Evolutionary conservation across 2,888 invertebrate genomes (phyloP).

Genomic region (Dicyrtoma fusca): DNA sequence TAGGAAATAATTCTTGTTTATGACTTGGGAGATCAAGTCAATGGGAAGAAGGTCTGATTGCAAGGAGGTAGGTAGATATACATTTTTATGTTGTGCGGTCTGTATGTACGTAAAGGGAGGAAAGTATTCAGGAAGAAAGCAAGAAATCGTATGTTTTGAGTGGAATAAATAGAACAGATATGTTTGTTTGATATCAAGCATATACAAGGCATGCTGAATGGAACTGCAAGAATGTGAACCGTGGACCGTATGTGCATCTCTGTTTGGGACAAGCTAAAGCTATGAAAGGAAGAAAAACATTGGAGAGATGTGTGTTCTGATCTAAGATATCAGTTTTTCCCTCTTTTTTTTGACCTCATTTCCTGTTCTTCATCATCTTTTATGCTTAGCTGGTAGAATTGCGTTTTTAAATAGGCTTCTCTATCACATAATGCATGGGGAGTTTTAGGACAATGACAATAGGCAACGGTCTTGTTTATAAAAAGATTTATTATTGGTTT

Average conservation of each 20-base stretch:
- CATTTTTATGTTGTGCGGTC: no score
- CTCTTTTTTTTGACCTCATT: constrained; percentile 42
- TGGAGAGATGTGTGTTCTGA: constrained; percentile 4
- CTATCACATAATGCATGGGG: constrained; percentile 35
- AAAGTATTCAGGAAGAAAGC: no score
- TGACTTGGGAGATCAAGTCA: constrained; percentile 24
- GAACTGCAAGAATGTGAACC: no score
- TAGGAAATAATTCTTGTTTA: constrained; percentile 40
- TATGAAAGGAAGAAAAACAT: background rate
- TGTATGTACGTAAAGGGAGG: no score
- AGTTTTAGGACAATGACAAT: constrained; percentile 41
- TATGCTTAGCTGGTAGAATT: constrained; percentile 43
- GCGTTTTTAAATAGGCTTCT: constrained; percentile 40
- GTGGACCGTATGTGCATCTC: no score
- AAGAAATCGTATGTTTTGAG: no score
- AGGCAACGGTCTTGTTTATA: constrained; percentile 28
- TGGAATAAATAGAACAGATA: no score
- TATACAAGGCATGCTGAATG: no score
- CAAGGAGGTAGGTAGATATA: no score
- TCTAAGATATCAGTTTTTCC: constrained; percentile 27
- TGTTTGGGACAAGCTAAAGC: no score
- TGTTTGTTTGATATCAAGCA: no score
- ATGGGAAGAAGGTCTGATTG: background rate
- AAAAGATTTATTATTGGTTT: constrained; percentile 30
- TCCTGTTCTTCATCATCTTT: constrained; percentile 47